phyloP scores from a whole-genome alignment of 2,888 invertebrate genomes.

The Kuschelorhynchus macadamiae region DNA sequence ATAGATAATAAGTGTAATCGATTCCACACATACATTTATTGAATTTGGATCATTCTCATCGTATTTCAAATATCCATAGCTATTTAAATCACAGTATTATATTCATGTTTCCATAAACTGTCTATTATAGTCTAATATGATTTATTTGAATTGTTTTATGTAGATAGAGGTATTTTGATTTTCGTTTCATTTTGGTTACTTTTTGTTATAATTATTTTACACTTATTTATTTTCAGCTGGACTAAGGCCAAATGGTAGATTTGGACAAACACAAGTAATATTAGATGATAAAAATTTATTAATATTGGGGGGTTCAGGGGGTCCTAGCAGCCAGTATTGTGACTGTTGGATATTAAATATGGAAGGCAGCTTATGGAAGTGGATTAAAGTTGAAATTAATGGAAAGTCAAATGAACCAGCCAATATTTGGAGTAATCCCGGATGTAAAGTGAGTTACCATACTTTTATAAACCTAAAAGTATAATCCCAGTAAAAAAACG shows the following conservation, averaged over 20 bases:
- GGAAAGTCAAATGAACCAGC: slow-evolving; percentile 86
- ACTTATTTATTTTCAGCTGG: slow-evolving; percentile 56
- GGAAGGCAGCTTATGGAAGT: slow-evolving; percentile 78
- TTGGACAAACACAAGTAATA: slow-evolving; percentile 93
- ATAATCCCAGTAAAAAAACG: too few species aligned
- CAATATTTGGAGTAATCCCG: slow-evolving; percentile 95
- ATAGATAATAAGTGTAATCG: too few species aligned
- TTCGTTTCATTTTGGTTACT: too few species aligned
- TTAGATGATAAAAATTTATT: slow-evolving; percentile 85
- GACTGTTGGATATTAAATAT: slow-evolving; percentile 93
- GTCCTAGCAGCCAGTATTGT: slow-evolving; percentile 84
- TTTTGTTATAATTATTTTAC: too few species aligned
- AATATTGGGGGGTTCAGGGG: slow-evolving; percentile 90
- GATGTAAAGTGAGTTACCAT: slow-evolving; percentile 76
- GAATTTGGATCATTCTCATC: too few species aligned
- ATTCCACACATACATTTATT: too few species aligned
- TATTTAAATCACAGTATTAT: too few species aligned
- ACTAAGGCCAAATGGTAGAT: slow-evolving; percentile 70
- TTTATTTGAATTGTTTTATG: too few species aligned
- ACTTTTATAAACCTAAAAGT: background rate
- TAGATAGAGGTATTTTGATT: too few species aligned
- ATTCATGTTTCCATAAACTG: too few species aligned
- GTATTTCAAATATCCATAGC: too few species aligned
- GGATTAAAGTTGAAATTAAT: slow-evolving; percentile 82
- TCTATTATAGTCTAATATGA: too few species aligned